Evolutionary conservation across 2,113 vertebrate genomes (phyloP).

Genomic region (Cisticola juncidis): DNA sequence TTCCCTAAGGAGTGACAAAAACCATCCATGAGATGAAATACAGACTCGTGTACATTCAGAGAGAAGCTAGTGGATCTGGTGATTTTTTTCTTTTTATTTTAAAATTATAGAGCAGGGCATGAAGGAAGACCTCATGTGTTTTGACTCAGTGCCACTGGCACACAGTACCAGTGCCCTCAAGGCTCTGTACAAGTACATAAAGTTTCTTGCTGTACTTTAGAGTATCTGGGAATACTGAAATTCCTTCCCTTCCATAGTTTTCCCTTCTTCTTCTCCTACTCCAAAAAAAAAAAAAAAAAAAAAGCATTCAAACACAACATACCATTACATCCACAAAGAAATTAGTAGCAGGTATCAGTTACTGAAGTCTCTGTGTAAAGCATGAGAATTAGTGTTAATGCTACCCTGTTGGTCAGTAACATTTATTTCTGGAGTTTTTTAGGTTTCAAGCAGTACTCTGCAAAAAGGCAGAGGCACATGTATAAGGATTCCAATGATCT

Average conservation of each 20-base stretch:
- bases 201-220: background rate
- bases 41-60: background rate
- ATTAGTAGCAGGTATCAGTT: background rate
- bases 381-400: background rate
- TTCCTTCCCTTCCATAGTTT: background rate
- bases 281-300: too few relatives aligned
- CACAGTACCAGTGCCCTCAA: background rate
- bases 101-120: background rate
- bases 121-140: background rate
- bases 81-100: background rate
- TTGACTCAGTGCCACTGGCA: background rate
- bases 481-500: background rate
- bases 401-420: rapidly evolving
- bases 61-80: background rate
- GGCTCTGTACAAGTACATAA: background rate
- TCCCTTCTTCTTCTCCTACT: background rate
- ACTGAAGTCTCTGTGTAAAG: background rate
- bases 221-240: background rate
- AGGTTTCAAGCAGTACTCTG: background rate
- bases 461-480: background rate
- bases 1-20: background rate
- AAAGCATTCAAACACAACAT: background rate
- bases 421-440: background rate
- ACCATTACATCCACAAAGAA: background rate
- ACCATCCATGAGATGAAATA: background rate